Conservation (phyloP, 30 jellyfish, hydroid and myxozoan genomes). For the Aurelia aurita region DNA sequence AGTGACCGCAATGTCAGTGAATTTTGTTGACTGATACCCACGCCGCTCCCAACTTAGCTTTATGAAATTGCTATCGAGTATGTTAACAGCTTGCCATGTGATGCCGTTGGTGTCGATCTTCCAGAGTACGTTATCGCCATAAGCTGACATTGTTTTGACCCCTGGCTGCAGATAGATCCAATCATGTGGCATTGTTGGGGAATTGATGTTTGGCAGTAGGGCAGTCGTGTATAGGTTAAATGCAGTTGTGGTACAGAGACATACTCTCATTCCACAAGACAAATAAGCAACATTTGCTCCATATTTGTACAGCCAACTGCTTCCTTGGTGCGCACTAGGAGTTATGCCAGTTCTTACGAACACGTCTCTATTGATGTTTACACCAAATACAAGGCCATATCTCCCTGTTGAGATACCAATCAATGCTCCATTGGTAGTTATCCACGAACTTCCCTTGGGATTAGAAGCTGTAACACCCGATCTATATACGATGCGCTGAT, state of each 20-base stretch:
- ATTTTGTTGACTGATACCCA: neutral
- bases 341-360: slow-evolving; percentile 6
- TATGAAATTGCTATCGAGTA: neutral
- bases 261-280: too few species aligned
- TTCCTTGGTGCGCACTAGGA: neutral
- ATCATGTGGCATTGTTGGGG: too few species aligned
- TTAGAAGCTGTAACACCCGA: slow-evolving; percentile 31
- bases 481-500: neutral
- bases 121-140: slow-evolving; percentile 25
- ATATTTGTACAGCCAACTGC: neutral
- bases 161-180: slow-evolving; percentile 1
- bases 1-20: neutral
- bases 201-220: too few species aligned
- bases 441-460: slow-evolving; percentile 26
- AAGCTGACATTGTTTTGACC: neutral
- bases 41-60: slow-evolving; percentile 20
- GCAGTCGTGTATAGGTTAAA: too few species aligned
- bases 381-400: slow-evolving; percentile 13
- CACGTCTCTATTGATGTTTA: neutral
- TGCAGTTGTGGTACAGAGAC: too few species aligned
- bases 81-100: slow-evolving; percentile 17
- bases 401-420: slow-evolving; percentile 12
- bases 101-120: slow-evolving; percentile 22
- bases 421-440: neutral
- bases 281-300: too few species aligned